Base-by-base conservation (phyloP, 2,888 invertebrate species). In the Leuctra nigra region DNA sequence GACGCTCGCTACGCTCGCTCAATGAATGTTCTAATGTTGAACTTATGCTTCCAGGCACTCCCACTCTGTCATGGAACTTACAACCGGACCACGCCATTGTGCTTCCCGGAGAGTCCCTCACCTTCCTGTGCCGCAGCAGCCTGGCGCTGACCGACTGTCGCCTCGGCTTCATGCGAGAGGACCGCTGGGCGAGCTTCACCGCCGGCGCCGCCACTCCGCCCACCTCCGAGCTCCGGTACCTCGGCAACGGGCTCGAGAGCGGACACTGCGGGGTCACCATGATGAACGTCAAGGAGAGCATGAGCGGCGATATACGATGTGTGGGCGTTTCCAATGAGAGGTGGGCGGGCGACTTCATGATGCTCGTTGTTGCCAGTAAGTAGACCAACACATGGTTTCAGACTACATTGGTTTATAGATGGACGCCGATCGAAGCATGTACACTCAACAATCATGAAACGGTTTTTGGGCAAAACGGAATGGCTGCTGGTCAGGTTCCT, bases 281-380 rank as follows among this genome's bases (percentile, higher is more conserved):
- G 11, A 18, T 33, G 13, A 29, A 20, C 20, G 50, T 33, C 16
- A 50, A 16, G n/a, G 50, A 50, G 3, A 35, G 18, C 9, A 16
- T 50, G 16, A 50, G 35, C 50, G 50, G 50, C 6, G 50, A 50
- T 33, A 35, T 33, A 2, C 33, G 50, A 29, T 50, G 50, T 18
- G 50, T 50, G 14, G 50, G 50, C 2, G 35, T 50, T 6, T 16
- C 36, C 35, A 9, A 14, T 1, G 33, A 50, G 22, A 16, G 50
- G 9, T 50, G 50, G 50, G 50, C 50, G 4, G 50, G 50, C 33
- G 50, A 35, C 11, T 50, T 33, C 13, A 35, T 50, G n/a, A 33
- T 35, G 1, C 9, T 50, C 7, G 50, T 33, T 9, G 33, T 50
- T 18, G 50, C 50, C 7, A 50, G 50, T 50, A 50, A 29, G 50